These are phyloP conservation scores for Gulo gulo DNA, from an alignment of 2,113 vertebrate genomes.

Conservation along the genomic window DNA sequence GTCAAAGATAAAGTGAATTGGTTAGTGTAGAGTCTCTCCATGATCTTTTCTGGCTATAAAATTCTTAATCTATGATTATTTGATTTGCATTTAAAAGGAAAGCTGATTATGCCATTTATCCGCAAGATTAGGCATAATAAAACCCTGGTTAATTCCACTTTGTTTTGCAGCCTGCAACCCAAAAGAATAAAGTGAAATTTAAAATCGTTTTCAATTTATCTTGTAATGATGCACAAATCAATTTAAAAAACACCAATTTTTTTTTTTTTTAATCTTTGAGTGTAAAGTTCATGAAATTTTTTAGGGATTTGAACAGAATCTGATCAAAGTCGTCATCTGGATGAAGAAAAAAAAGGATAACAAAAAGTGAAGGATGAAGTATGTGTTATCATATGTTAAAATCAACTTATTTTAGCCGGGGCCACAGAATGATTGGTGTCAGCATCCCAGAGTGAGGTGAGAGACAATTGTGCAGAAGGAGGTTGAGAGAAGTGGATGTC, in stretches of 20 bases:
- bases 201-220: background rate
- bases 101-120: background rate
- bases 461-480: background rate
- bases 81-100: conserved; percentile 26
- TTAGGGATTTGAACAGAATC: background rate
- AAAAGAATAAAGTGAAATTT: background rate
- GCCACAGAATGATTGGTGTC: background rate
- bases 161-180: background rate
- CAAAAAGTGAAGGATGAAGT: conserved; percentile 12
- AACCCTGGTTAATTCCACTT: background rate
- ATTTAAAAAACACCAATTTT: background rate
- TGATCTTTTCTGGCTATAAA: background rate
- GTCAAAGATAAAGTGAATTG: background rate
- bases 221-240: background rate
- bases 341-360: background rate
- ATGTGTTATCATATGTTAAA: background rate
- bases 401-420: background rate
- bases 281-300: background rate
- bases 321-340: background rate
- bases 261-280: background rate
- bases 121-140: background rate
- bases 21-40: background rate
- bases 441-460: background rate
- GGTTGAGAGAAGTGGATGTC: background rate
- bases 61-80: conserved; percentile 44